Conservation (phyloP, 2,888 invertebrate genomes). For the Mystacides longicornis region DNA sequence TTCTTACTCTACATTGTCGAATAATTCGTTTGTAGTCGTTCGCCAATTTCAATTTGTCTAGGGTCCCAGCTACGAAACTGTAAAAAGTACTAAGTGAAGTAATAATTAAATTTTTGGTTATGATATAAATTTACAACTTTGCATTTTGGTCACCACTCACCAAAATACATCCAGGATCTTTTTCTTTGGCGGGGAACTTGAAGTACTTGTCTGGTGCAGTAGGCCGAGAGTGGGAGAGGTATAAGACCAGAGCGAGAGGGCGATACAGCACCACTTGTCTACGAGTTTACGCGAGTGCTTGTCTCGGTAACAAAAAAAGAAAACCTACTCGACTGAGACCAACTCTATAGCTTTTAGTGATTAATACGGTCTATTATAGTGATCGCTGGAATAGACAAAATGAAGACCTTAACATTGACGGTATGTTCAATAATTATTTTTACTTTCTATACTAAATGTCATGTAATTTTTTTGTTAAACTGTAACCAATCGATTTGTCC, state of each 20-base stretch:
- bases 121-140: background rate
- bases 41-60: too few species aligned
- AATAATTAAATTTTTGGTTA: background rate
- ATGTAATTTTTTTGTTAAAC: too few species aligned
- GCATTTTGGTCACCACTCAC: background rate
- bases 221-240: conserved; percentile 17
- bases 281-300: conserved; percentile 11
- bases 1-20: too few species aligned
- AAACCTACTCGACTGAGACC: too few species aligned
- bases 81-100: background rate
- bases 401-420: conserved; percentile 23
- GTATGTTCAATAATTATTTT: too few species aligned
- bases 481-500: too few species aligned
- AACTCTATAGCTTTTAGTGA: too few species aligned
- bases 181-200: background rate
- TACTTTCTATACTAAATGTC: too few species aligned
- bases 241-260: conserved; percentile 23
- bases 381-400: conserved; percentile 10
- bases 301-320: conserved; percentile 5
- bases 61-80: background rate
- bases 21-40: too few species aligned
- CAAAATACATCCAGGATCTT: background rate
- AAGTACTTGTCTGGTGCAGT: background rate
- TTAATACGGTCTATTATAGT: too few species aligned
- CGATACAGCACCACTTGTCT: conserved; percentile 14